Base-by-base conservation (phyloP, 2,797 vertebrate genomes). In the Diplodus puntazzo region DNA sequence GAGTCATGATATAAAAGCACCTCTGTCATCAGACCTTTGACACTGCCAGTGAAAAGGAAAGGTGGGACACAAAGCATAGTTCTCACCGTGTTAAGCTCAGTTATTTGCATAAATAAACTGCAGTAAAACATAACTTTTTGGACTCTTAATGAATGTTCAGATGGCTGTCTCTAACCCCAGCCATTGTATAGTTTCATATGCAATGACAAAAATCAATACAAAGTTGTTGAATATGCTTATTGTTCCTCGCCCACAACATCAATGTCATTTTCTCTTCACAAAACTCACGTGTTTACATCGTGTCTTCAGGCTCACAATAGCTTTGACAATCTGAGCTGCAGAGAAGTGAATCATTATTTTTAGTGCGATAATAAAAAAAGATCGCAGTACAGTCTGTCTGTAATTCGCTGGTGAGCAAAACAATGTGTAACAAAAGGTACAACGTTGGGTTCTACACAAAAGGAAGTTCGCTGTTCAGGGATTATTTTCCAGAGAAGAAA, bases 401-500 rank as follows among this genome's bases (percentile, higher is more conserved):
- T 5, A 46, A 46, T 4, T 27, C 23, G 12, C 12, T 23, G 65
- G 4, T 17, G 65, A 58, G 2, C 14, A 21, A 11, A 39, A 7
- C 7, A 0, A 17, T 20, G n/a, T 14, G n/a, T 14, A 10, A n/a
- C 17, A 49, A 43, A 74, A 59, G 23, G 3, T 45, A 52, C 6
- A 43, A 3, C 27, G 48, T 18, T 12, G 11, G 9, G 34, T 34
- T 10, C 48, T 14, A 21, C 21, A 46, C 10, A 18, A 21, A 2
- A 2, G 8, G 20, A 45, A 3, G 2, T 43, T 20, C 12, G 30
- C 0, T 39, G 69, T 6, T 6, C 10, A 74, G 34, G 45, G 61
- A 68, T 30, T 43, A 12, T 64, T 75, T 58, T 60, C 42, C 17
- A 53, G 70, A 61, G 9, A 20, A 30, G 10, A 69, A 46, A 66